Percentiles rank a stretch among this genome's conserved stretches.
Evolutionary conservation across 2,113 vertebrate genomes (phyloP).

Genomic region (Anhinga rufa): DNA sequence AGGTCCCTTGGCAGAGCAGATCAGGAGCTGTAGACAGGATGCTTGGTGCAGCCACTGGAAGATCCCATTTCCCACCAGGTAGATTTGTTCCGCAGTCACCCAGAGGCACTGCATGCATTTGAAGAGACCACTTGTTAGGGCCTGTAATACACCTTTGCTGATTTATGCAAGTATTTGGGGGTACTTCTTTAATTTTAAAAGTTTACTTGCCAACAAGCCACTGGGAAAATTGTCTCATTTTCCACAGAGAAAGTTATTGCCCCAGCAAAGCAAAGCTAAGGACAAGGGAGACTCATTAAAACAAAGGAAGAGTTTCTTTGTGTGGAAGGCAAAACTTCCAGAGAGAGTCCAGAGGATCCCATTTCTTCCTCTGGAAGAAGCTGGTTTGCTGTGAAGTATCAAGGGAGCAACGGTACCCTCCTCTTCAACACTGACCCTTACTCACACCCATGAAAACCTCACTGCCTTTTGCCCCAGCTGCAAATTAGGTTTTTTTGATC

Average conservation of each 20-base stretch:
- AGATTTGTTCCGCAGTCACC: neutral
- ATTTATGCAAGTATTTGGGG: neutral
- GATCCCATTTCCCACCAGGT: neutral
- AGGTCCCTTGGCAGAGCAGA: neutral
- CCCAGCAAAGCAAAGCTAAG: neutral
- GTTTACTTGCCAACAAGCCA: neutral
- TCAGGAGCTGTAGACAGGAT: neutral
- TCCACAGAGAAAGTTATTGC: neutral
- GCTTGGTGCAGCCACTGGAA: neutral
- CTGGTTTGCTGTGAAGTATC: neutral
- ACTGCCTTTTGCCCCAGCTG: neutral
- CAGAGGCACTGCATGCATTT: neutral
- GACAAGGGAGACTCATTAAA: neutral
- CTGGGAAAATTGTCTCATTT: neutral
- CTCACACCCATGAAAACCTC: neutral
- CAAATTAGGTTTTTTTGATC: neutral
- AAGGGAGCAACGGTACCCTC: neutral
- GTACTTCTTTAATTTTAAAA: neutral
- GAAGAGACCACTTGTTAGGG: neutral
- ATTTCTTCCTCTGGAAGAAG: neutral
- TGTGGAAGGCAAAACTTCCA: neutral
- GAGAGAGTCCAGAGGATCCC: neutral
- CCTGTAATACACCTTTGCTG: neutral
- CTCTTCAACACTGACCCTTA: neutral
- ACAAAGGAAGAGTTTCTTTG: neutral